A percentile compares a stretch with the other conserved stretches of the same genome.
phyloP scores from a whole-genome alignment of 2,888 invertebrate genomes.

The Pseudeuparius sepicola region DNA sequence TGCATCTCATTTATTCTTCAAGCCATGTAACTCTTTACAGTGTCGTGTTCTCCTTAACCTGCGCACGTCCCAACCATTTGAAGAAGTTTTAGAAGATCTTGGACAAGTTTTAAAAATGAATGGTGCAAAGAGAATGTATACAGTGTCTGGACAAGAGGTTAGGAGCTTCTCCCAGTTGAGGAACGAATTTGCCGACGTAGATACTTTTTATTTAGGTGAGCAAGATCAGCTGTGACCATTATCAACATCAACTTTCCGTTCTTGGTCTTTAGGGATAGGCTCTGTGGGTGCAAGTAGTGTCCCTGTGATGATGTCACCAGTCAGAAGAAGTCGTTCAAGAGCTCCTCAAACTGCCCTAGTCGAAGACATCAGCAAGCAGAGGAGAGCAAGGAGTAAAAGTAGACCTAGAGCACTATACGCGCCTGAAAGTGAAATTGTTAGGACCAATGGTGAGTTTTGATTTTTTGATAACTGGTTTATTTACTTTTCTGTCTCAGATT shows the following conservation, averaged over 20 bases:
- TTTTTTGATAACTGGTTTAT: too few relatives aligned
- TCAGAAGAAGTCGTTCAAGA: conserved; percentile 55
- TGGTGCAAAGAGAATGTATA: conserved; percentile 84
- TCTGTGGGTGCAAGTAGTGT: conserved; percentile 36
- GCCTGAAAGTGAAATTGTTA: conserved; percentile 70
- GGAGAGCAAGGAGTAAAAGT: conserved; percentile 73
- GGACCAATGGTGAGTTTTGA: conserved; percentile 60
- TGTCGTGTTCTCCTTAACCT: conserved; percentile 86
- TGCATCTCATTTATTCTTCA: too few relatives aligned
- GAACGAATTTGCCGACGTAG: conserved; percentile 85
- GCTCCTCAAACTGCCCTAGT: conserved; percentile 45
- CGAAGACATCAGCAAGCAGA: conserved; percentile 45
- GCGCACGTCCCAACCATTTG: conserved; percentile 86
- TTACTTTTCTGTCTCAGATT: too few relatives aligned
- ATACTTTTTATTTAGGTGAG: conserved; percentile 68
- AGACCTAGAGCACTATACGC: conserved; percentile 76
- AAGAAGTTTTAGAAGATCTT: conserved; percentile 86
- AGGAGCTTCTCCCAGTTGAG: conserved; percentile 88
- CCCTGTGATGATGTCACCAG: conserved; percentile 47
- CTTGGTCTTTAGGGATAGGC: conserved; percentile 41
- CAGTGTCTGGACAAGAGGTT: conserved; percentile 86
- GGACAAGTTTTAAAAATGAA: conserved; percentile 89
- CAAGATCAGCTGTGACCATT: neutral
- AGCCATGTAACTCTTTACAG: too few relatives aligned
- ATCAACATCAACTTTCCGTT: neutral